These are phyloP conservation scores for Mandrillus leucophaeus DNA, from an alignment of 2,113 vertebrate genomes.

Conservation along the genomic window DNA sequence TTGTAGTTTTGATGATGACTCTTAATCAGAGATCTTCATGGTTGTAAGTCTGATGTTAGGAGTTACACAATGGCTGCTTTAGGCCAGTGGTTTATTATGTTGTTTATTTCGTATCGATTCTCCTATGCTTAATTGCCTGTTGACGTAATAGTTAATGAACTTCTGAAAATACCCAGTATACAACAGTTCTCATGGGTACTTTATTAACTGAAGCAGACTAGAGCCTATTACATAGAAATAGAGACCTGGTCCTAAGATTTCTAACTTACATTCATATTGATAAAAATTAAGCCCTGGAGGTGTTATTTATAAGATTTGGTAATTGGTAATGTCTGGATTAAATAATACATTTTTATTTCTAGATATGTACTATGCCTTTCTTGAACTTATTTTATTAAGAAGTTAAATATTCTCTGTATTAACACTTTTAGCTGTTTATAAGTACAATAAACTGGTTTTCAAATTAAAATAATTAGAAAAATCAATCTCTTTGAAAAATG, in stretches of 20 bases:
- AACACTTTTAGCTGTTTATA: neutral
- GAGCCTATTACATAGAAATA: neutral
- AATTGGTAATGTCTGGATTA: neutral
- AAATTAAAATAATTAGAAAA: neutral
- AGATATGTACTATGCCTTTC: neutral
- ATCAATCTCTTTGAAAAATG: neutral
- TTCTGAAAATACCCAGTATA: neutral
- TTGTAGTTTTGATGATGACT: neutral
- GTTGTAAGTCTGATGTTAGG: neutral
- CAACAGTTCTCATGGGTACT: neutral
- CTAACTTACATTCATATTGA: neutral
- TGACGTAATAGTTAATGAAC: neutral
- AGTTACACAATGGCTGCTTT: neutral
- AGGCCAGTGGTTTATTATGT: neutral
- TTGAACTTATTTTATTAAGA: neutral
- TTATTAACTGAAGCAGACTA: neutral
- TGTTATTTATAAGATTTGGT: neutral
- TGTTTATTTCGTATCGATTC: neutral
- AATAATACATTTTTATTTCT: neutral
- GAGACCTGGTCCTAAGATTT: neutral
- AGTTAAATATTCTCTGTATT: neutral
- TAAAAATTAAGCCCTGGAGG: neutral
- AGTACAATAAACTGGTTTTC: neutral
- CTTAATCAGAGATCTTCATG: neutral
- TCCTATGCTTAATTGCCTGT: neutral